Evolutionary conservation across 1,140 invertebrate species (phyloP), one percentile per base, ranked within the genome.

Genomic region (Pseudachorutes palmiensis): DNA sequence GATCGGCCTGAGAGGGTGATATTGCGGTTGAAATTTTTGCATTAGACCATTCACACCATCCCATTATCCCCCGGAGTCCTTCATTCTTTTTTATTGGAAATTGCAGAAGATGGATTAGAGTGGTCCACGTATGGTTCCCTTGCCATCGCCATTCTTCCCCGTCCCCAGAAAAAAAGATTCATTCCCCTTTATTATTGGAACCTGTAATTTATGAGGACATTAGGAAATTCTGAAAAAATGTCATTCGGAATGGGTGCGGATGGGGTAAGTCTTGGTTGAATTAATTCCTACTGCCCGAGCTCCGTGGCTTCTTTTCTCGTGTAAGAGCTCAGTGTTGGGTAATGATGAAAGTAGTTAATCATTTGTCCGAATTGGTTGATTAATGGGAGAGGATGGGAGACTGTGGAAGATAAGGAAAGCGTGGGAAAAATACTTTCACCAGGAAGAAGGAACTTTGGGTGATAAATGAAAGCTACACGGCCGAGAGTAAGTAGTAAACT

Each of bases 341-440:
- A 24, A 55, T 14, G 51, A 55, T 14, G 51, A 26, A 26, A 55
- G 51, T 55, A 55, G 51, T 55, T 55, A 55, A 55, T 55, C 51
- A 55, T 55, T 55, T 55, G 3, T 5, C 24, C 3, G 24, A 55
- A 24, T 55, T 24, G 24, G 12, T 55, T 55, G 51, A 55, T 55
- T 55, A 55, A 55, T 55, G 51, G 51, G 5, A 22, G 5, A 19
- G 51, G 51, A 5, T 12, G 51, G 24, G 36, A 9, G 3, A 24
- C 24, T 55, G 12, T 9, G 9, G 24, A 22, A 55, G 51, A 55
- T 55, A 55, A 55, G 51, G 24, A 24, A 41, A 55, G 51, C 51
- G 51, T 55, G 51, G 51, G 51, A 55, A 55, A 5, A 19, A 12
- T 45, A 19, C 36, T 45, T 45, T 45, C 36, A 9, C 36, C 36